Percentiles rank a stretch among this genome's conserved stretches.
Conservation (phyloP, 2,888 invertebrate genomes). For the Volucella bombylans region DNA sequence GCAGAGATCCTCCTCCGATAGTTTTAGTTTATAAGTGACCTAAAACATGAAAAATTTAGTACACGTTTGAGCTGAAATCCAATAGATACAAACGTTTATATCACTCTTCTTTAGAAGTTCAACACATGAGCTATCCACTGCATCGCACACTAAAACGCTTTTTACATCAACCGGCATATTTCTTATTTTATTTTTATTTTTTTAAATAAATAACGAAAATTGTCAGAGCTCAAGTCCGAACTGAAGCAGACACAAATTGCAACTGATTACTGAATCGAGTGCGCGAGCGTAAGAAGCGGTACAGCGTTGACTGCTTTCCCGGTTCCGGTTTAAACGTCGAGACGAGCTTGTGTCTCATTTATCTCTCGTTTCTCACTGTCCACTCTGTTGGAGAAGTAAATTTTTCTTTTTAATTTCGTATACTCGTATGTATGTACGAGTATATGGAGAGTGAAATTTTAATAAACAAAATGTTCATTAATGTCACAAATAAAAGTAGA, state of each 20-base stretch:
- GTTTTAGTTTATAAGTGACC: constrained; percentile 88
- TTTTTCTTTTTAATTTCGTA: too few relatives aligned
- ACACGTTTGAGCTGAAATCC: not conserved
- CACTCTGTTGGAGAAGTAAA: not conserved
- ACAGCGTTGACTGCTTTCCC: not conserved
- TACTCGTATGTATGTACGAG: too few relatives aligned
- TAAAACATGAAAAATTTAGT: constrained; percentile 69
- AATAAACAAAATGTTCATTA: too few relatives aligned
- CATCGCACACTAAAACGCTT: constrained; percentile 95
- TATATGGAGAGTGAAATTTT: too few relatives aligned
- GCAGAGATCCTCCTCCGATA: constrained; percentile 90
- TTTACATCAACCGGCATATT: constrained; percentile 86
- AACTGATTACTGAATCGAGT: constrained; percentile 51
- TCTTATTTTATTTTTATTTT: constrained; percentile 15
- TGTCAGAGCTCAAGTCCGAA: constrained; percentile 9
- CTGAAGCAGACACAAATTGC: constrained; percentile 44
- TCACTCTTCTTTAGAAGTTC: constrained; percentile 90
- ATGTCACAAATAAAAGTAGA: too few relatives aligned
- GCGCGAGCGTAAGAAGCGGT: constrained; percentile 36
- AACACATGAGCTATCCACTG: constrained; percentile 93
- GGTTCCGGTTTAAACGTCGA: too few relatives aligned
- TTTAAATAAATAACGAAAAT: constrained; percentile 26
- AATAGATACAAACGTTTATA: constrained; percentile 86
- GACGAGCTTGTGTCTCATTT: constrained; percentile 8
- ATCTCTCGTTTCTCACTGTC: constrained; percentile 34